Base-by-base conservation (phyloP, 2,888 invertebrate genomes). In the Andrena dorsata region DNA sequence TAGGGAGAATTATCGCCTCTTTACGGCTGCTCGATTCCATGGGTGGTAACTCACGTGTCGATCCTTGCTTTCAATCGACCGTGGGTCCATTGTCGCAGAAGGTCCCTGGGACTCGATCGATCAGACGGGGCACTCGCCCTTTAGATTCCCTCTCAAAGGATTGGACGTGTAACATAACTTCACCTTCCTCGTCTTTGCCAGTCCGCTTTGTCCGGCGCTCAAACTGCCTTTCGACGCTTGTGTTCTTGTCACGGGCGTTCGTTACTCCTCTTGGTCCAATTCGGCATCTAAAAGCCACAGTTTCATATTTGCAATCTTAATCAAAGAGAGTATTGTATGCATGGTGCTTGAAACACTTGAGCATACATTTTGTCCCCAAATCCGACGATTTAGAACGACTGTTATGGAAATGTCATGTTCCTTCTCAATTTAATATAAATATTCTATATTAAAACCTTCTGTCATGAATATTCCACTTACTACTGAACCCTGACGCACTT, bases 31-130 rank as follows among this genome's bases (percentile, higher is more conserved):
- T 47, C 47, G 28, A 63, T 47, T 64, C 23, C 23, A 53, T 53
- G 30, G 76, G 53, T 73, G 85, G 71, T 82, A 71, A 74, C 71
- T 71, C 53, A 75, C 82, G 68, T 49, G 51, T 13, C 47, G 63
- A 74, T 82, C 74, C 77, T 77, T 63, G 64, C 26, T 65, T 79
- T 76, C 41, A 30, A 76, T 76, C 60, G 58, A 61, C 23, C 61
- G 49, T 61, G 75, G 2, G 32, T 41, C 41, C 58, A 71, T 72
- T 49, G 71, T 71, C 58, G 20, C 65, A 35, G 51, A 61, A 72
- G 28, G n/a, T 41, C 49, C 20, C 20, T 10, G 2, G 26, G 49
- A 71, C 28, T 51, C 49, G 58, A 72, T 72, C 76, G 65, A 66
- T 51, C 60, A 58, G 60, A 53, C 65, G 7, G 23, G 26, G 13